Evolutionary conservation across 2,113 vertebrate species (phyloP).

Genomic region (Onychostoma macrolepis): DNA sequence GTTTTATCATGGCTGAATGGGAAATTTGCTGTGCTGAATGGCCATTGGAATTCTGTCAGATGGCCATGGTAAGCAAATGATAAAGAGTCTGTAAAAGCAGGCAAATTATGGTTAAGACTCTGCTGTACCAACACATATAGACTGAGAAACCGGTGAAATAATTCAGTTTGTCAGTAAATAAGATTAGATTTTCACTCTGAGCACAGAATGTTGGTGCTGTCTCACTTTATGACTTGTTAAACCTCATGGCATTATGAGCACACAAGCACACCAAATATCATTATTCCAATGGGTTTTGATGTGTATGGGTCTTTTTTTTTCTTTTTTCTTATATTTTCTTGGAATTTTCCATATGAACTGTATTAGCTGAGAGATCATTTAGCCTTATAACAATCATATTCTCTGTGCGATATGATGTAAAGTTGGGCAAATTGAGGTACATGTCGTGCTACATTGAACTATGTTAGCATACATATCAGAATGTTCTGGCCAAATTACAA

Average conservation of each 20-base stretch:
- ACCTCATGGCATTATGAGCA: not conserved
- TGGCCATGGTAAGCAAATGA: slow-evolving; percentile 66
- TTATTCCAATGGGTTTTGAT: not conserved
- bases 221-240: not conserved
- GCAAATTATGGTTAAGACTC: slow-evolving; percentile 48
- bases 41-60: slow-evolving; percentile 68
- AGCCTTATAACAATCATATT: not conserved
- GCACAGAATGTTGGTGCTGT: not conserved
- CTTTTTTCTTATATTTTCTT: not conserved
- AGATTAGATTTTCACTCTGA: slow-evolving; percentile 45
- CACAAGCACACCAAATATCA: not conserved
- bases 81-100: slow-evolving; percentile 64
- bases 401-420: not conserved
- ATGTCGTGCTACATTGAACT: not conserved
- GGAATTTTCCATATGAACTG: too few relatives aligned
- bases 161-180: slow-evolving; percentile 35
- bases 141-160: slow-evolving; percentile 35
- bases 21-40: slow-evolving; percentile 52
- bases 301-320: not conserved
- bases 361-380: not conserved
- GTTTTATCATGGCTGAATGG: slow-evolving; percentile 62
- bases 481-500: not conserved
- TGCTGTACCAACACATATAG: slow-evolving; percentile 38
- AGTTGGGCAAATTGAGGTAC: too few relatives aligned
- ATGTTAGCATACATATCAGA: not conserved